Conservation (phyloP, 2,888 invertebrate genomes). For the Orthosia incerta region DNA sequence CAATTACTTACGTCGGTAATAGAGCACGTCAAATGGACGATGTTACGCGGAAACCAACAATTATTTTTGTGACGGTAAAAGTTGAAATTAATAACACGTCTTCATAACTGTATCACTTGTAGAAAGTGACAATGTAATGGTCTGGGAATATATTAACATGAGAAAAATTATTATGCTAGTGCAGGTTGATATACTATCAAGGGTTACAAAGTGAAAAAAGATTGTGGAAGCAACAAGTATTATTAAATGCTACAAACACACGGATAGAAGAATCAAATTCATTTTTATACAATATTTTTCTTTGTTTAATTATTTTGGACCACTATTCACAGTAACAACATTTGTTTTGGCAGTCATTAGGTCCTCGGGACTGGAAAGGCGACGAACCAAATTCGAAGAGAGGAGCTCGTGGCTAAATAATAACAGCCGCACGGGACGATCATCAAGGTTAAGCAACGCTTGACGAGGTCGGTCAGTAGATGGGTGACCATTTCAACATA, state of each 20-base stretch:
- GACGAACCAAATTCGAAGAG: too few relatives aligned
- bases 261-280: not conserved
- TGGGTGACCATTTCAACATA: too few relatives aligned
- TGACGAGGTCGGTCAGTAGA: too few relatives aligned
- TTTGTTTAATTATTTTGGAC: not conserved
- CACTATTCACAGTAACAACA: not conserved
- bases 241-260: too few relatives aligned
- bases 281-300: not conserved
- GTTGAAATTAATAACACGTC: conserved; percentile 25
- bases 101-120: conserved; percentile 8
- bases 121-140: conserved; percentile 12
- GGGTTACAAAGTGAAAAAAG: not conserved
- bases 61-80: conserved; percentile 36
- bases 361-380: not conserved
- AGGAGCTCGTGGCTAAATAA: too few relatives aligned
- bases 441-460: too few relatives aligned
- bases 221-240: too few relatives aligned
- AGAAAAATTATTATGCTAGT: not conserved
- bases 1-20: conserved; percentile 29
- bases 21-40: conserved; percentile 40
- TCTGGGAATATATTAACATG: not conserved
- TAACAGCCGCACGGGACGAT: too few relatives aligned
- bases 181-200: not conserved
- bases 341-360: not conserved
- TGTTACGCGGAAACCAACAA: conserved; percentile 38